These are phyloP conservation scores for Aurelia aurita complex sp. Pacific DNA, from an alignment of 30 jellyfish, hydroid and myxozoan genomes.

Conservation along the genomic window DNA sequence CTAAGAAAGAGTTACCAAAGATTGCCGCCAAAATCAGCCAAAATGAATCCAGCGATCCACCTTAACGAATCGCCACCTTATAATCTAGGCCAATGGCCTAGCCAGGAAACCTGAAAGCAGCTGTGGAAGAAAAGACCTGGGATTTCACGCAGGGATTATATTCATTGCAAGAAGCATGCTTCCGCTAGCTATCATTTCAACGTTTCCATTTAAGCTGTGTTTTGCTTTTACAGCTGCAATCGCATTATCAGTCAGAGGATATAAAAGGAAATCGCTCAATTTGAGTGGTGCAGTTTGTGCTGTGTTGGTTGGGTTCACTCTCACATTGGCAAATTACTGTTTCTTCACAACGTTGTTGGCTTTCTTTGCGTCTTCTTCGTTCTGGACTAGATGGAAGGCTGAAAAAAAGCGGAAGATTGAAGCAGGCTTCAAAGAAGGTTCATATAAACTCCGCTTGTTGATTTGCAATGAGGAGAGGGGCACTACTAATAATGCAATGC, in stretches of 20 bases:
- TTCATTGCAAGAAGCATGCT: slow-evolving; percentile 7
- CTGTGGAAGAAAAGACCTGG: too few species aligned
- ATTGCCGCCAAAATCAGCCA: too few species aligned
- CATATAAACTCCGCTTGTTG: not conserved
- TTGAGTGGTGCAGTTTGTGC: slow-evolving; percentile 84
- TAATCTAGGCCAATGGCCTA: too few species aligned
- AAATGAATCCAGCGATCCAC: too few species aligned
- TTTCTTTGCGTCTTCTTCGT: slow-evolving; percentile 77
- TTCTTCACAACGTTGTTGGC: slow-evolving; percentile 70
- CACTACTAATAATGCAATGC: too few species aligned
- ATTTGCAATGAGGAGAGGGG: not conserved
- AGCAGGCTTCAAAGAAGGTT: slow-evolving; percentile 80
- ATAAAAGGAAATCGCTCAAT: slow-evolving; percentile 72
- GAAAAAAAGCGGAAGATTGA: slow-evolving; percentile 68
- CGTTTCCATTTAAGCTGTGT: slow-evolving; percentile 21
- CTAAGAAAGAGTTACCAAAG: too few species aligned
- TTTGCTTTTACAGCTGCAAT: slow-evolving; percentile 52
- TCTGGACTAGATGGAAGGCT: slow-evolving; percentile 71
- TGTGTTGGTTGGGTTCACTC: slow-evolving; percentile 71
- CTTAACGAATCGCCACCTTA: too few species aligned
- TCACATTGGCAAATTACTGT: slow-evolving; percentile 71
- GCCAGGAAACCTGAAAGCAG: too few species aligned
- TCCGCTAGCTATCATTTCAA: slow-evolving; percentile 4
- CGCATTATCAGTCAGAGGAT: slow-evolving; percentile 69
- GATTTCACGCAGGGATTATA: too few species aligned